Conservation (phyloP, 1,140 invertebrate species). For the Luehdorfia chinensis region DNA sequence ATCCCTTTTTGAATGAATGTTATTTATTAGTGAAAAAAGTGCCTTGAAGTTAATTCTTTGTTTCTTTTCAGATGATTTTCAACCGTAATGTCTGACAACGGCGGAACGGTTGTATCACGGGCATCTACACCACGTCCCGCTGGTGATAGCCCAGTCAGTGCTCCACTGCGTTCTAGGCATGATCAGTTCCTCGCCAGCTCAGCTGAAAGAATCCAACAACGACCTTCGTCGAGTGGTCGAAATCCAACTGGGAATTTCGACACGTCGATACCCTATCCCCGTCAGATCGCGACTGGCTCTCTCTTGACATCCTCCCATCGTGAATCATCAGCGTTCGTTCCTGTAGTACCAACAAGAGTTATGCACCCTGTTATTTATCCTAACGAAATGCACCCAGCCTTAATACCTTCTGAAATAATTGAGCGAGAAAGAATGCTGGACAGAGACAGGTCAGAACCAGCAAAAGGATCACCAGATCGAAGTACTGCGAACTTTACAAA, state of each 20-base stretch:
- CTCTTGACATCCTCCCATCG: conserved; percentile 78
- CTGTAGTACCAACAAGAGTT: conserved; percentile 87
- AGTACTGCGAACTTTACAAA: conserved; percentile 72
- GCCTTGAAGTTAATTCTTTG: too few relatives aligned
- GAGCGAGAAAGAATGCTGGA: conserved; percentile 78
- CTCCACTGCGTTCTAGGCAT: conserved; percentile 72
- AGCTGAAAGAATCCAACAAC: conserved; percentile 59
- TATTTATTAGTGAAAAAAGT: too few relatives aligned
- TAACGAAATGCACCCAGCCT: conserved; percentile 80
- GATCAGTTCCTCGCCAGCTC: conserved; percentile 78
- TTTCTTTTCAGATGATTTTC: conserved; percentile 55
- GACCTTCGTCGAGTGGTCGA: conserved; percentile 72
- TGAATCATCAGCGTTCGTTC: conserved; percentile 89
- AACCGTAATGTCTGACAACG: conserved; percentile 66
- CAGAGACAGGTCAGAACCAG: conserved; percentile 66
- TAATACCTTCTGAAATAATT: conserved; percentile 75
- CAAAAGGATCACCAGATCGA: conserved; percentile 68
- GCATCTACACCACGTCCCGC: conserved; percentile 63
- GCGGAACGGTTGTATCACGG: conserved; percentile 58
- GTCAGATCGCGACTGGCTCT: conserved; percentile 78
- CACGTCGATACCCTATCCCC: conserved; percentile 82
- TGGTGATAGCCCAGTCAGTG: conserved; percentile 47
- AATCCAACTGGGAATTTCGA: conserved; percentile 79
- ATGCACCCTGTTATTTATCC: conserved; percentile 81
- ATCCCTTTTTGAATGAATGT: too few relatives aligned